A percentile compares a stretch with the other conserved stretches of the same genome.
Evolutionary conservation across 1,140 invertebrate genomes (phyloP).

Genomic region (Temnothorax nylanderi): DNA sequence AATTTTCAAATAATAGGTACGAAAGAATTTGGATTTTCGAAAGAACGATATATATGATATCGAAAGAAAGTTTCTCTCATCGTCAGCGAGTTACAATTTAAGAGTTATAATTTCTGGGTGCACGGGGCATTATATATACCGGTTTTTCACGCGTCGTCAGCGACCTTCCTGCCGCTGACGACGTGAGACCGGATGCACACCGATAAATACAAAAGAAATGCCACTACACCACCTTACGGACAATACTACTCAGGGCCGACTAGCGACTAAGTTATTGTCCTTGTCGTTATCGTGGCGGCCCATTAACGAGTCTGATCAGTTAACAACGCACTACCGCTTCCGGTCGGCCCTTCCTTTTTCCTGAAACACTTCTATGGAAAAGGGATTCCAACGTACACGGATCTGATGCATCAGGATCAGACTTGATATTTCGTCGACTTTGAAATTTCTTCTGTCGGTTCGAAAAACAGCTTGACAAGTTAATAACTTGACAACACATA

Average conservation of each 20-base stretch:
- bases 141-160: conserved; percentile 73
- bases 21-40: conserved; percentile 3
- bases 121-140: conserved; percentile 20
- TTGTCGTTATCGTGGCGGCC: conserved; percentile 46
- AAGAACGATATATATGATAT: background rate
- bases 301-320: conserved; percentile 66
- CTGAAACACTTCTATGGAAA: background rate
- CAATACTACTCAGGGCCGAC: conserved; percentile 56
- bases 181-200: conserved; percentile 69
- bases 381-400: background rate
- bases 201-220: conserved; percentile 73
- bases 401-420: background rate
- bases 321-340: conserved; percentile 62
- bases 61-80: conserved; percentile 25
- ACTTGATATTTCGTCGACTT: background rate
- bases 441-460: background rate
- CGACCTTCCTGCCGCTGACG: conserved; percentile 32
- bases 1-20: background rate
- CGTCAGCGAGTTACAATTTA: background rate
- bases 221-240: conserved; percentile 59
- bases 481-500: too few relatives aligned
- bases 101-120: conserved; percentile 25
- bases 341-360: conserved; percentile 34
- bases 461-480: background rate
- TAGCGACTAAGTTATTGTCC: conserved; percentile 66